phyloP scores from a whole-genome alignment of 2,113 vertebrate genomes.

The Rhipidura dahli region DNA sequence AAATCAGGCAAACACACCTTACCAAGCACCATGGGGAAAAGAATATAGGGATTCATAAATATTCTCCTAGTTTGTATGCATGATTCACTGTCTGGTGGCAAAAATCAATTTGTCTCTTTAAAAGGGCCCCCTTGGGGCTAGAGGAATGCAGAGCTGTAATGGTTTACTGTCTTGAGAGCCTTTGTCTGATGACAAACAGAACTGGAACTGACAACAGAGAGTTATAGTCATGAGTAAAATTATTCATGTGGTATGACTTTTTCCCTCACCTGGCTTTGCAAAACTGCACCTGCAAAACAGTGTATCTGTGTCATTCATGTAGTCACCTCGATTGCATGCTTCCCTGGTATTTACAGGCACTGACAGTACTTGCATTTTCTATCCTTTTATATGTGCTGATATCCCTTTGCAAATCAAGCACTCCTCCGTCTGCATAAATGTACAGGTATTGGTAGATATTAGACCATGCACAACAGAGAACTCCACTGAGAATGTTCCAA shows the following conservation, averaged over 20 bases:
- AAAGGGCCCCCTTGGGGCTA: slow-evolving; percentile 21
- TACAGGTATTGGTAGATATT: neutral
- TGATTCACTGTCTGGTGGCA: slow-evolving; percentile 36
- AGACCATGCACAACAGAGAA: neutral
- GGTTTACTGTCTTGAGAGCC: slow-evolving; percentile 50
- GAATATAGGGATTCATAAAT: slow-evolving; percentile 49
- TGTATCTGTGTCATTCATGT: neutral
- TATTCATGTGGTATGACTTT: slow-evolving; percentile 42
- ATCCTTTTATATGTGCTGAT: neutral
- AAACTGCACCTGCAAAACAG: slow-evolving; percentile 21
- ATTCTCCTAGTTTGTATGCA: slow-evolving; percentile 48
- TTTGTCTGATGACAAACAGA: slow-evolving; percentile 64
- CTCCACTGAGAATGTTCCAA: neutral
- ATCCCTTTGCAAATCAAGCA: neutral
- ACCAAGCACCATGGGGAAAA: slow-evolving; percentile 40
- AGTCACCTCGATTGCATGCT: neutral
- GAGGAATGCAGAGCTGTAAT: slow-evolving; percentile 45
- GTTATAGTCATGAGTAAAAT: slow-evolving; percentile 37
- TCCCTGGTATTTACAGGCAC: neutral
- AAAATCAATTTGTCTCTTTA: slow-evolving; percentile 65
- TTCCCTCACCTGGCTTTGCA: slow-evolving; percentile 43
- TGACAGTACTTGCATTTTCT: neutral
- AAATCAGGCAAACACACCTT: slow-evolving; percentile 53
- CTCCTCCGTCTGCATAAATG: neutral
- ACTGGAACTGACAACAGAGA: slow-evolving; percentile 54